phyloP scores from a whole-genome alignment of 2,113 vertebrate genomes.

The Peromyscus leucopus region DNA sequence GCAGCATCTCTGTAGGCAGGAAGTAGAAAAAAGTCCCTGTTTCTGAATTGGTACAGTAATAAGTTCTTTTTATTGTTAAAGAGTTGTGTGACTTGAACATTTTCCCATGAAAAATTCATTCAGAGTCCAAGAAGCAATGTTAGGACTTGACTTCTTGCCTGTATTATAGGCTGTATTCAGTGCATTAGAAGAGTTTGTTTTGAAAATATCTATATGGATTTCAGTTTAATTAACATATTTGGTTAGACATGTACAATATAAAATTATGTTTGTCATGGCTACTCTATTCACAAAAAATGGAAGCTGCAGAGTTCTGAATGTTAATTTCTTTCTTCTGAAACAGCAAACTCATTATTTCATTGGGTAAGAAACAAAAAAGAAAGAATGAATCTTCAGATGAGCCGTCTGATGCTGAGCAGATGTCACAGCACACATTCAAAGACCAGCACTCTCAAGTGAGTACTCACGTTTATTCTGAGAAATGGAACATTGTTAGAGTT shows the following conservation, averaged over 20 bases:
- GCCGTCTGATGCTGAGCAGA: conserved; percentile 93
- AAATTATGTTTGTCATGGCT: neutral
- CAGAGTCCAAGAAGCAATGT: neutral
- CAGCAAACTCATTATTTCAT: conserved; percentile 98
- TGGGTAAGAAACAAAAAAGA: conserved; percentile 98
- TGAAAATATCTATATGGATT: conserved; percentile 37
- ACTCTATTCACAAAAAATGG: conserved; percentile 50
- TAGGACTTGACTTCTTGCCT: neutral
- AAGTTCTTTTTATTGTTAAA: conserved; percentile 37
- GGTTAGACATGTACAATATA: conserved; percentile 23
- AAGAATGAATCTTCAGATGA: conserved; percentile 97
- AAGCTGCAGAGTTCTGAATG: conserved; percentile 42
- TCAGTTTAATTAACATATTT: conserved; percentile 35
- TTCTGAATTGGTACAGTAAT: conserved; percentile 6
- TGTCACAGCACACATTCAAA: conserved; percentile 89
- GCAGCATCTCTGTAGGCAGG: neutral
- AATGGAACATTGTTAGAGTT: conserved; percentile 58
- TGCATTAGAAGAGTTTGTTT: conserved; percentile 38
- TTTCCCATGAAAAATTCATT: conserved; percentile 38
- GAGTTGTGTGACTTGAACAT: conserved; percentile 20
- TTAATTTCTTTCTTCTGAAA: conserved; percentile 67
- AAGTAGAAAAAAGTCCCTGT: neutral
- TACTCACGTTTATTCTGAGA: conserved; percentile 25
- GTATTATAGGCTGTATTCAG: neutral
- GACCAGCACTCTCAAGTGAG: conserved; percentile 94